Evolutionary conservation across 1,140 invertebrate species (phyloP).

Genomic region (Acyrthosiphon pisum): DNA sequence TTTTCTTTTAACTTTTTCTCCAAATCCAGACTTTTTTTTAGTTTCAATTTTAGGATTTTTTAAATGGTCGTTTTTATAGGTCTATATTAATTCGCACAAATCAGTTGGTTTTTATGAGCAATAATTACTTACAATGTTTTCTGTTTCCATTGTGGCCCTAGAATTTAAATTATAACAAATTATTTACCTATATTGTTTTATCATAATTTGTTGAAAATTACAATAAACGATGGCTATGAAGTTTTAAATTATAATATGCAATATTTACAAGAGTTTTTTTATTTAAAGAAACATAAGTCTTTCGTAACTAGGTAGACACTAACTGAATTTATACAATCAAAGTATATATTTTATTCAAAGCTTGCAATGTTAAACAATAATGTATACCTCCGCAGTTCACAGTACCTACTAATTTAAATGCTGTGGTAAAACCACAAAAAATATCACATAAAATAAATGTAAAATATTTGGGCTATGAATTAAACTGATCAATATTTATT

Average conservation of each 20-base stretch:
- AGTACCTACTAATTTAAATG: not conserved
- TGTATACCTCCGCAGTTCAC: not conserved
- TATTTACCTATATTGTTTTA: not conserved
- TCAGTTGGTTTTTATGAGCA: not conserved
- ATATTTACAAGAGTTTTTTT: too few species aligned
- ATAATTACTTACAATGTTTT: not conserved
- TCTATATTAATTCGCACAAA: not conserved
- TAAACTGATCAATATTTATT: too few species aligned
- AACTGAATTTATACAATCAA: not conserved
- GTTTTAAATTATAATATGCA: too few species aligned
- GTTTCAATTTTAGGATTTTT: not conserved
- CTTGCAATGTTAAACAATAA: not conserved
- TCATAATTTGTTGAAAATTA: not conserved
- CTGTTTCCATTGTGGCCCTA: not conserved
- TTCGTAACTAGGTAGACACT: not conserved
- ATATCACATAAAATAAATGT: too few species aligned
- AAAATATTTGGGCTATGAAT: too few species aligned
- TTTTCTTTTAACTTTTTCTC: not conserved
- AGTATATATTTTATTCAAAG: not conserved
- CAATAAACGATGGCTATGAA: too few species aligned
- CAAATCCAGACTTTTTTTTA: not conserved
- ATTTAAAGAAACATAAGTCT: not conserved
- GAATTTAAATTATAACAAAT: not conserved
- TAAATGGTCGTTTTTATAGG: not conserved
- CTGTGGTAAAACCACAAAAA: not conserved